Evolutionary conservation across 92 coral and sea anemone species (phyloP), one percentile per base, ranked within the genome.

Genomic region (Zoanthus solanderi): DNA sequence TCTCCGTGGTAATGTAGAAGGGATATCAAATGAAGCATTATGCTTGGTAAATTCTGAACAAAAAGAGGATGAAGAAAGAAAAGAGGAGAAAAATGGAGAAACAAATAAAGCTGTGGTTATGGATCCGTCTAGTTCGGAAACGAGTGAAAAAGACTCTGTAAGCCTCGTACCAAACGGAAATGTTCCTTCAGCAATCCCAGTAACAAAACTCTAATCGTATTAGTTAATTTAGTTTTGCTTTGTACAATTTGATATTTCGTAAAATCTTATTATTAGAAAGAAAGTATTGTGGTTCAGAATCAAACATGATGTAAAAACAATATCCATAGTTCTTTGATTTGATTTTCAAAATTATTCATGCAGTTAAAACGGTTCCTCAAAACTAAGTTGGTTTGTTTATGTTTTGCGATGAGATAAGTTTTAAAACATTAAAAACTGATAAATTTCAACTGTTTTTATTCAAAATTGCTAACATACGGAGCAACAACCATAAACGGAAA

Each of bases 1-100:
- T 29, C 84, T 28, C 16, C 87, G 31, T 63, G 88, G 79, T 1
- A 79, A 76, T 67, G 77, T 46, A 17, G 87, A 86, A 37, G 75
- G 72, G 31, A 67, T 18, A 13, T 28, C 75, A 17, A 68, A 29
- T 45, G 37, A 17, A 12, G 85, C 34, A 23, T 81, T 52, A 46
- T 23, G 58, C 28, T 48, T 45, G 28, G 29, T 13, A 18, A 80
- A 44, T 80, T 65, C 85, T 23, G 85, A 81, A 50, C 85, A 73
- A 14, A 65, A 7, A 3, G 85, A 79, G 42, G 72, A 13, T 44
- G 85, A 66, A 67, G 75, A 81, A 30, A 80, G 54, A 18, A 72
- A 63, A 63, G 63, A 76, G 60, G 52, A 76, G 44, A 29, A n/a
- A 75, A 75, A 75, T 17, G 78, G 42, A 52, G 34, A 81, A 81